phyloP scores from a whole-genome alignment of 1,140 invertebrate genomes.

The Drosophila sulfurigaster region DNA sequence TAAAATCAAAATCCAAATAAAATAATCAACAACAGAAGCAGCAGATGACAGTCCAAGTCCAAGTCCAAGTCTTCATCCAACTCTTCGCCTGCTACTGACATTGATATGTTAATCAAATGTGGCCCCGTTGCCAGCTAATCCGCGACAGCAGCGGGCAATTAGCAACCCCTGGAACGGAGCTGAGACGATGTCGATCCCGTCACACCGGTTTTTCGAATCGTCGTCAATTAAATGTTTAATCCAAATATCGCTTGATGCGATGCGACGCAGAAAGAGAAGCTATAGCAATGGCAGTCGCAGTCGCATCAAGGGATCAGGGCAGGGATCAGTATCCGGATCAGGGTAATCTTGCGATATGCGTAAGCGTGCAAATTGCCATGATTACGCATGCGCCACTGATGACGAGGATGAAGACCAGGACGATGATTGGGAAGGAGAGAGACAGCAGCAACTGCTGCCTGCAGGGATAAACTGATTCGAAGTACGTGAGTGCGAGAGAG shows the following conservation, averaged over 20 bases:
- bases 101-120: slow-evolving; percentile 80
- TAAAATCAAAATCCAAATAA: slow-evolving; percentile 51
- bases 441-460: slow-evolving; percentile 7
- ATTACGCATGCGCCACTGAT: slow-evolving; percentile 59
- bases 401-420: slow-evolving; percentile 14
- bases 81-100: slow-evolving; percentile 61
- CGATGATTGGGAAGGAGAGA: slow-evolving; percentile 20
- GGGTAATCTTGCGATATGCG: slow-evolving; percentile 81
- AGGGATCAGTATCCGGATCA: slow-evolving; percentile 71
- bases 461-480: neutral
- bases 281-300: slow-evolving; percentile 28
- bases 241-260: slow-evolving; percentile 77
- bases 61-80: too few species aligned
- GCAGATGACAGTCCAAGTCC: neutral
- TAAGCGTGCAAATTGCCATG: slow-evolving; percentile 81
- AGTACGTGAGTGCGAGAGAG: slow-evolving; percentile 30
- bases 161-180: slow-evolving; percentile 37
- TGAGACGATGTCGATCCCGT: slow-evolving; percentile 20
- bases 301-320: slow-evolving; percentile 50
- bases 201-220: slow-evolving; percentile 66
- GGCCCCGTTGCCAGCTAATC: slow-evolving; percentile 54
- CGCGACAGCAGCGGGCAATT: slow-evolving; percentile 33
- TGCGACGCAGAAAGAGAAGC: slow-evolving; percentile 30
- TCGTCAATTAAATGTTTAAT: slow-evolving; percentile 79
- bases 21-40: slow-evolving; percentile 25